Percentiles rank a stretch among this genome's conserved stretches.
Evolutionary conservation across 2,888 invertebrate species (phyloP).

Genomic region (Bembecia ichneumoniformis): DNA sequence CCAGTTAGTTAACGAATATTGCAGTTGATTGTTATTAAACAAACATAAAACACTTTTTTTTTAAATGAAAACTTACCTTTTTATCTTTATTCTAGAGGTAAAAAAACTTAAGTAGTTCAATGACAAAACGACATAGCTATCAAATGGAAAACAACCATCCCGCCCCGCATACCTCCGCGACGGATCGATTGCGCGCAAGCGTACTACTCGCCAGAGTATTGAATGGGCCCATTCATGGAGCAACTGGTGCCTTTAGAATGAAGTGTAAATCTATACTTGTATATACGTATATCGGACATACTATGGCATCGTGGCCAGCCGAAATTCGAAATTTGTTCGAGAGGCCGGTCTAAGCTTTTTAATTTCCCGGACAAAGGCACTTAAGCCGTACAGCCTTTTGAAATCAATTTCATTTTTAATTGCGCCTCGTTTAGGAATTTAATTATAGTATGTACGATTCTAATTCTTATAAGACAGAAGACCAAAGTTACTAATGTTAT

Average conservation of each 20-base stretch:
- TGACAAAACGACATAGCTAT: not conserved
- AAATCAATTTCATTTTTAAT: not conserved
- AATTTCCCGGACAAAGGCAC: not conserved
- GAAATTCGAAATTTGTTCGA: not conserved
- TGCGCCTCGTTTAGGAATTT: not conserved
- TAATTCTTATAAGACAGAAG: no score
- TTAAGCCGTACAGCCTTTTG: not conserved
- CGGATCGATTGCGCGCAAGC: constrained; percentile 51
- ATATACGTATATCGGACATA: not conserved
- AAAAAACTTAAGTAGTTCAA: no score
- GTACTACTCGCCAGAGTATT: constrained; percentile 15
- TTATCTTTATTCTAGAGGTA: no score
- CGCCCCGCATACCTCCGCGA: constrained; percentile 16
- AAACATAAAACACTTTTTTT: no score
- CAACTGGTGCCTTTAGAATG: constrained; percentile 57
- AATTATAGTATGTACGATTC: no score
- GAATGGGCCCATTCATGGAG: constrained; percentile 24
- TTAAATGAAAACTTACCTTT: no score
- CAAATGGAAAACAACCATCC: constrained; percentile 14
- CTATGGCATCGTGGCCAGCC: not conserved
- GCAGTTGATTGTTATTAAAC: no score
- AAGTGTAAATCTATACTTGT: constrained; percentile 5
- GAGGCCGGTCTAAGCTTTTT: not conserved
- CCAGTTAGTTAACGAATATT: no score
- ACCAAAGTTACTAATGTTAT: no score